Evolutionary conservation across 2,113 vertebrate genomes (phyloP).

Genomic region (Sylvietta virens): DNA sequence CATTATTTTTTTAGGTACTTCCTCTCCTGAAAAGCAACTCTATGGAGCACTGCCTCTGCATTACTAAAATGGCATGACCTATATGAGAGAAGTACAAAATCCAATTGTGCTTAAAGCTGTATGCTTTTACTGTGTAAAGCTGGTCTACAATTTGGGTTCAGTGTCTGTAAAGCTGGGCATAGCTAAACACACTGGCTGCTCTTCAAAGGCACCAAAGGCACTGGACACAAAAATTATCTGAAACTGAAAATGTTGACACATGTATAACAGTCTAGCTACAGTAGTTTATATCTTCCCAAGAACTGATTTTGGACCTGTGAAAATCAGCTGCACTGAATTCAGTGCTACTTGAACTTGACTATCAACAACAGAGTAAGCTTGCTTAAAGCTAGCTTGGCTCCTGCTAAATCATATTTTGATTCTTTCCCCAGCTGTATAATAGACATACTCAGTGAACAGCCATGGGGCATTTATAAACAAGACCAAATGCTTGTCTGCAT

Average conservation of each 20-base stretch:
- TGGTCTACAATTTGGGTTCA: background rate
- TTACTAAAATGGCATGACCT: background rate
- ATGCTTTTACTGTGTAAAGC: background rate
- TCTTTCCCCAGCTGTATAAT: background rate
- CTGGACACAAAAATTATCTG: background rate
- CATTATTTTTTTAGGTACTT: background rate
- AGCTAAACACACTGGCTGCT: background rate
- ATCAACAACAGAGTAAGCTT: background rate
- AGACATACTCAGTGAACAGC: background rate
- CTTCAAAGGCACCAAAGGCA: background rate
- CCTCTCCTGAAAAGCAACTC: conserved; percentile 2
- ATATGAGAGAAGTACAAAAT: background rate
- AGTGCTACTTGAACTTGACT: background rate
- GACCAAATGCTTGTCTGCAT: background rate
- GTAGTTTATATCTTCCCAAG: background rate
- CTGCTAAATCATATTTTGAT: background rate
- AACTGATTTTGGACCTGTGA: background rate
- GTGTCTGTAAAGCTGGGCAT: background rate
- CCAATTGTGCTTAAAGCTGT: background rate
- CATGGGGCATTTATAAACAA: background rate
- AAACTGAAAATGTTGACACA: background rate
- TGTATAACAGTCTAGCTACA: background rate
- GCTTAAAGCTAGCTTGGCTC: background rate
- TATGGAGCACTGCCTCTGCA: background rate
- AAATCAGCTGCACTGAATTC: background rate